Percentiles rank a stretch among this genome's conserved stretches.
These are phyloP conservation scores for Megaleporinus macrocephalus DNA, from an alignment of 2,113 vertebrate genomes.

Conservation along the genomic window DNA sequence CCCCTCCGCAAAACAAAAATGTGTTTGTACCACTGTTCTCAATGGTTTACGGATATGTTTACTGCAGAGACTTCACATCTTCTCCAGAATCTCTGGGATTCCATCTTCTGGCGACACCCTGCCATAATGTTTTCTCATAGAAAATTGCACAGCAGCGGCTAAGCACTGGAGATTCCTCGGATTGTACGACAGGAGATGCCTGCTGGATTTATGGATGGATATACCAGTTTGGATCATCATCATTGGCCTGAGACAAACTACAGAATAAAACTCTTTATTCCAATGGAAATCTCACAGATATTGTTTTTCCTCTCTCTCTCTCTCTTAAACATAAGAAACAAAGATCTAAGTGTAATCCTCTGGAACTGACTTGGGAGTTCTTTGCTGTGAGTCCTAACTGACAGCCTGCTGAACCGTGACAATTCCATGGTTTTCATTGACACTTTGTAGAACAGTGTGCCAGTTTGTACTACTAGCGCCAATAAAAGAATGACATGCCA, in stretches of 20 bases:
- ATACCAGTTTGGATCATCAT: neutral
- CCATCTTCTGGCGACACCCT: conserved; percentile 47
- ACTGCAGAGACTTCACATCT: conserved; percentile 6
- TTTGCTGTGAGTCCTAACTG: conserved; percentile 40
- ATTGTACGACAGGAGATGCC: neutral
- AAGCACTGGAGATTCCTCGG: neutral
- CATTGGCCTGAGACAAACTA: conserved; percentile 26
- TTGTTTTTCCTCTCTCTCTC: too few species aligned
- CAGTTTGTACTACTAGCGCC: conserved; percentile 72
- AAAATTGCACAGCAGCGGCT: neutral
- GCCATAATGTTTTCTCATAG: neutral
- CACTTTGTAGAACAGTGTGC: conserved; percentile 70
- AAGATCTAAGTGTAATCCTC: neutral
- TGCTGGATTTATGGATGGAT: neutral
- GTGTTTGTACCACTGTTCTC: conserved; percentile 70
- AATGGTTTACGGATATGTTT: conserved; percentile 58
- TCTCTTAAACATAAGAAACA: neutral
- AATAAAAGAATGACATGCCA: conserved; percentile 68
- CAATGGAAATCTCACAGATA: neutral
- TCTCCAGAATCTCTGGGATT: conserved; percentile 39
- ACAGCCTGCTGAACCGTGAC: conserved; percentile 69
- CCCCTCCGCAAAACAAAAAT: conserved; percentile 62
- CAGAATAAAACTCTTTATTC: neutral
- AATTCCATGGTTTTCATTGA: conserved; percentile 62
- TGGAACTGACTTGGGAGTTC: neutral